A percentile compares a stretch with the other conserved stretches of the same genome.
These are phyloP conservation scores for Cairina moschata DNA, from an alignment of 2,113 vertebrate genomes.

Conservation along the genomic window DNA sequence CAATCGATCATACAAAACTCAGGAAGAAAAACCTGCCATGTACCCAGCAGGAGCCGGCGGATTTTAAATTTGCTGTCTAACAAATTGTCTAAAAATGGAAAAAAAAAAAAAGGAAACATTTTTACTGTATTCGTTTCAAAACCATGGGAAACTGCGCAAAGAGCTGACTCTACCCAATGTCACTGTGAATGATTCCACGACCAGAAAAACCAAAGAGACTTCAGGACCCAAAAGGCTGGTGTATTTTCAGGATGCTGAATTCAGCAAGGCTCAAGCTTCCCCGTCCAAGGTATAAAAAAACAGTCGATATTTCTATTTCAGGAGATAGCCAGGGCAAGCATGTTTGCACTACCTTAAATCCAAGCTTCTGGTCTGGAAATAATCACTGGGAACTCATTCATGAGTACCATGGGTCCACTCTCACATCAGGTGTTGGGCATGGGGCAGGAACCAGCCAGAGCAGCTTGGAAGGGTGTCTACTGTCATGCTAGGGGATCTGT, in stretches of 20 bases:
- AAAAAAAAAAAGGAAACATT: neutral
- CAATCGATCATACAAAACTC: neutral
- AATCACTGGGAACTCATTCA: neutral
- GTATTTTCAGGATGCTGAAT: neutral
- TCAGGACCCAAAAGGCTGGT: neutral
- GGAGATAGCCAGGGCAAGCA: neutral
- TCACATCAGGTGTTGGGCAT: rapidly evolving
- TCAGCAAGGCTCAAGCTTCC: neutral
- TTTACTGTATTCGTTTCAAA: neutral
- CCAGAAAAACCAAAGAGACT: neutral
- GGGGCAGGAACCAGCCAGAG: neutral
- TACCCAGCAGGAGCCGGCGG: neutral
- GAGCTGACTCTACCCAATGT: neutral
- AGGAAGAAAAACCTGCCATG: neutral
- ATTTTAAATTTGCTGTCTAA: neutral
- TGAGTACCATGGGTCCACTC: neutral
- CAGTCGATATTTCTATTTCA: neutral
- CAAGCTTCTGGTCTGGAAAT: neutral
- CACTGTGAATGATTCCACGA: neutral
- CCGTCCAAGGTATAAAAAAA: neutral
- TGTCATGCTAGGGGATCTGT: neutral
- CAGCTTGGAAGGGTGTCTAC: neutral
- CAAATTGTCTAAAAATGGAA: neutral
- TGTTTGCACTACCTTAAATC: neutral
- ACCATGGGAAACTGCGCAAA: neutral